These are phyloP conservation scores for Kryptopterus vitreolus DNA, from an alignment of 2,797 vertebrate species.

Conservation along the genomic window DNA sequence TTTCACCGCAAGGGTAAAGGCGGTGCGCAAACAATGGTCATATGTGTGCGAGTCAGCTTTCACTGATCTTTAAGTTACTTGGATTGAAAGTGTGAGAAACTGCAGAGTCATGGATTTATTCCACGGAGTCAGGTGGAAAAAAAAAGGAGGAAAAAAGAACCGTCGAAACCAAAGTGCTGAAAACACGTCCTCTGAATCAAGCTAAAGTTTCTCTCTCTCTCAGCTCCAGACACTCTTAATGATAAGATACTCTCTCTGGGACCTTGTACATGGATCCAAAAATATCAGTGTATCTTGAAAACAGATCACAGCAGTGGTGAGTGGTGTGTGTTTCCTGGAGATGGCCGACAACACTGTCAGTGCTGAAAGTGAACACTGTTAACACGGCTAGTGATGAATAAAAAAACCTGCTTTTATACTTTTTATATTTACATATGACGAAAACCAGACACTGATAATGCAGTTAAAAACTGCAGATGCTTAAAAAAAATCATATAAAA, in stretches of 20 bases:
- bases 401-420: not conserved
- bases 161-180: not conserved
- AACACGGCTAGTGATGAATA: not conserved
- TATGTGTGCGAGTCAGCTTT: not conserved
- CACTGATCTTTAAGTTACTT: not conserved
- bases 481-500: not conserved
- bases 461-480: too few relatives aligned
- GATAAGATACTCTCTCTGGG: slow-evolving; percentile 46
- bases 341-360: slow-evolving; percentile 46
- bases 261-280: slow-evolving; percentile 35
- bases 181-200: not conserved
- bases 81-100: not conserved
- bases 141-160: not conserved
- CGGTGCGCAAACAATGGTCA: too few relatives aligned
- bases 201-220: not conserved
- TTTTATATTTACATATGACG: too few relatives aligned
- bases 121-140: not conserved
- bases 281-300: slow-evolving; percentile 44
- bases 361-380: not conserved
- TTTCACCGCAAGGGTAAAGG: not conserved
- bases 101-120: not conserved
- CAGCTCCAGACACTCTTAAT: not conserved
- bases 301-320: slow-evolving; percentile 9
- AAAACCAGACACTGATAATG: not conserved
- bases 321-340: slow-evolving; percentile 43